These are phyloP conservation scores for Pectinophora gossypiella DNA, from an alignment of 1,140 invertebrate genomes.

Conservation along the genomic window DNA sequence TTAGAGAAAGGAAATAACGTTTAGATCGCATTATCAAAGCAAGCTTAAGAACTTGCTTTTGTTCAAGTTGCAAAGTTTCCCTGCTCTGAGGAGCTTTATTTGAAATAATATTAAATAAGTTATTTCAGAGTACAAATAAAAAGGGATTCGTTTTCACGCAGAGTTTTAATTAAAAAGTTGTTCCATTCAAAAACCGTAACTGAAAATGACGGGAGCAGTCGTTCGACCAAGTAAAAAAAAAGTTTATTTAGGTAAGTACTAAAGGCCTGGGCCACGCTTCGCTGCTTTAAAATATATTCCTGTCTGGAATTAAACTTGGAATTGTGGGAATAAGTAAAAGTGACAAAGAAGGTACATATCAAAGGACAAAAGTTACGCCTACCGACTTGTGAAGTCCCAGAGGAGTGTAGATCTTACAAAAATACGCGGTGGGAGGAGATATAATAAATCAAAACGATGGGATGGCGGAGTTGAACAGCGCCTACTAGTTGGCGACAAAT, in stretches of 20 bases:
- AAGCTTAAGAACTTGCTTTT: not conserved
- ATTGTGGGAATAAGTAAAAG: no score
- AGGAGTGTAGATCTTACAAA: not conserved
- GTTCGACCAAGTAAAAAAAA: no score
- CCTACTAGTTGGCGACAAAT: not conserved
- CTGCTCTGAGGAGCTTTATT: not conserved
- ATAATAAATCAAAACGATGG: constrained; percentile 2
- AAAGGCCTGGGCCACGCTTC: no score
- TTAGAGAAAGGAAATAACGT: no score
- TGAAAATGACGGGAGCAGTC: not conserved
- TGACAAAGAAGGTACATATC: no score
- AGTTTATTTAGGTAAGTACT: no score
- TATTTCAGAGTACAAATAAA: not conserved
- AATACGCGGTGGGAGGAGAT: not conserved
- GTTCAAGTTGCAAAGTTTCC: not conserved
- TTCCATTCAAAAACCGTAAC: not conserved
- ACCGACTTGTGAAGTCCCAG: not conserved
- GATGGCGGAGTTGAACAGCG: not conserved
- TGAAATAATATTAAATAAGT: not conserved
- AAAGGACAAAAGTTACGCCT: no score
- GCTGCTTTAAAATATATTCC: no score
- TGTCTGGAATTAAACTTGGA: no score
- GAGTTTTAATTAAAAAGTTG: constrained; percentile 5
- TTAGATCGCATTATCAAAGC: not conserved
- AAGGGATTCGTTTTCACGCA: not conserved